Conservation (phyloP, 2,797 vertebrate genomes). For the Lagocephalus sceleratus region DNA sequence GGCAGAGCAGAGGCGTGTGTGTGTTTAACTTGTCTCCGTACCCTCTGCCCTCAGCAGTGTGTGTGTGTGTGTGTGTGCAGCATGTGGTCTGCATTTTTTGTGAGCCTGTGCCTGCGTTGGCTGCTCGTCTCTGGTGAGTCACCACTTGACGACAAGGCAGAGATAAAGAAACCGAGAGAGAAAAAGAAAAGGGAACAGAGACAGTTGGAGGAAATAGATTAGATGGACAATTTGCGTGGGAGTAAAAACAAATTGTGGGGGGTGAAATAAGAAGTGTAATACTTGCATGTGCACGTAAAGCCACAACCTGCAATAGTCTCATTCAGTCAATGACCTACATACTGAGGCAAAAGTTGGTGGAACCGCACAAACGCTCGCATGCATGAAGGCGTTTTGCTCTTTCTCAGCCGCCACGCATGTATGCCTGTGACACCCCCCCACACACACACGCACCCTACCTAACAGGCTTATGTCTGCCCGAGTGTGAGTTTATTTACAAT, state of each 20-base stretch:
- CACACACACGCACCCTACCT: background rate
- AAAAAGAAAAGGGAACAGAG: slow-evolving; percentile 13
- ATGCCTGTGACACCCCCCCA: background rate
- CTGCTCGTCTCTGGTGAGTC: slow-evolving; percentile 59
- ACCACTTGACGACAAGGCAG: slow-evolving; percentile 59
- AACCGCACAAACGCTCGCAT: slow-evolving; percentile 15
- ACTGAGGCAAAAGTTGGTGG: slow-evolving; percentile 19
- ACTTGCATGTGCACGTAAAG: slow-evolving; percentile 5
- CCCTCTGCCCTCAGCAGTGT: slow-evolving; percentile 32
- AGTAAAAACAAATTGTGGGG: background rate
- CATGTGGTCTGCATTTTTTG: slow-evolving; percentile 55
- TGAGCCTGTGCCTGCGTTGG: slow-evolving; percentile 45
- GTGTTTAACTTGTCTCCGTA: slow-evolving; percentile 26
- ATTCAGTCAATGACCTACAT: slow-evolving; percentile 44
- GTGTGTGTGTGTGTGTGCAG: slow-evolving; percentile 45
- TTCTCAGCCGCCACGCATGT: background rate
- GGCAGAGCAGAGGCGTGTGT: slow-evolving; percentile 29
- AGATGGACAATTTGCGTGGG: slow-evolving; percentile 6
- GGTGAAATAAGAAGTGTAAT: background rate
- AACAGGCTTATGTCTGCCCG: background rate
- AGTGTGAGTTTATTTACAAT: slow-evolving; percentile 26
- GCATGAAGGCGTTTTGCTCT: slow-evolving; percentile 13
- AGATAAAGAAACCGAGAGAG: slow-evolving; percentile 35
- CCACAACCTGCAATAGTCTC: slow-evolving; percentile 43
- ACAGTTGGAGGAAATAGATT: slow-evolving; percentile 1